A percentile compares a stretch with the other conserved stretches of the same genome.
phyloP scores from a whole-genome alignment of 1,140 invertebrate species.

The Berghia stephanieae region DNA sequence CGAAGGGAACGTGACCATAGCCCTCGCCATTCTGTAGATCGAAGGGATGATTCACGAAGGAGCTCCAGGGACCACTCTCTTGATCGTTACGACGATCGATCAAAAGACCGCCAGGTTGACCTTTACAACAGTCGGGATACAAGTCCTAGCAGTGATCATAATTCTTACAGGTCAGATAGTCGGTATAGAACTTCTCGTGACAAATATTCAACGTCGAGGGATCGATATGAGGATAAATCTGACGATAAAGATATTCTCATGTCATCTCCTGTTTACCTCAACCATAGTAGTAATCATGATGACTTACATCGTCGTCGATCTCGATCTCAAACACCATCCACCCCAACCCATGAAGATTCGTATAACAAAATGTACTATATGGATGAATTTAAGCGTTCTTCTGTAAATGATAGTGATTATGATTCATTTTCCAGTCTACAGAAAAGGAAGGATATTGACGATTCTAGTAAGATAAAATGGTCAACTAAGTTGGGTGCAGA shows the following conservation, averaged over 20 bases:
- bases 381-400: slow-evolving; percentile 19
- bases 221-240: slow-evolving; percentile 32
- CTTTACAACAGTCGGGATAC: slow-evolving; percentile 44
- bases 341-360: slow-evolving; percentile 50
- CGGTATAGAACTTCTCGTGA: slow-evolving; percentile 38
- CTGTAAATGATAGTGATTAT: slow-evolving; percentile 22
- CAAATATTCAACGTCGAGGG: slow-evolving; percentile 40
- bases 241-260: slow-evolving; percentile 33
- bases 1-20: slow-evolving; percentile 56
- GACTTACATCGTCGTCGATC: slow-evolving; percentile 23
- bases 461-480: background rate
- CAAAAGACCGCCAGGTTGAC: slow-evolving; percentile 28
- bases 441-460: slow-evolving; percentile 18
- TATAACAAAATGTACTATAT: slow-evolving; percentile 28
- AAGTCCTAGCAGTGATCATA: slow-evolving; percentile 51
- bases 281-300: slow-evolving; percentile 46
- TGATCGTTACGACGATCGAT: slow-evolving; percentile 42
- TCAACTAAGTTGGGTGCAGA: slow-evolving; percentile 34
- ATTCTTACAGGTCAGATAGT: slow-evolving; percentile 40
- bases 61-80: slow-evolving; percentile 39
- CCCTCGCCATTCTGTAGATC: slow-evolving; percentile 44
- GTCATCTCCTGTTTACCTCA: slow-evolving; percentile 28
- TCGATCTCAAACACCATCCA: slow-evolving; percentile 43
- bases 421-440: background rate
- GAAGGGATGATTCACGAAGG: slow-evolving; percentile 40